These are phyloP conservation scores for Rhyacophila evoluta DNA, from an alignment of 2,888 invertebrate genomes.

Conservation along the genomic window DNA sequence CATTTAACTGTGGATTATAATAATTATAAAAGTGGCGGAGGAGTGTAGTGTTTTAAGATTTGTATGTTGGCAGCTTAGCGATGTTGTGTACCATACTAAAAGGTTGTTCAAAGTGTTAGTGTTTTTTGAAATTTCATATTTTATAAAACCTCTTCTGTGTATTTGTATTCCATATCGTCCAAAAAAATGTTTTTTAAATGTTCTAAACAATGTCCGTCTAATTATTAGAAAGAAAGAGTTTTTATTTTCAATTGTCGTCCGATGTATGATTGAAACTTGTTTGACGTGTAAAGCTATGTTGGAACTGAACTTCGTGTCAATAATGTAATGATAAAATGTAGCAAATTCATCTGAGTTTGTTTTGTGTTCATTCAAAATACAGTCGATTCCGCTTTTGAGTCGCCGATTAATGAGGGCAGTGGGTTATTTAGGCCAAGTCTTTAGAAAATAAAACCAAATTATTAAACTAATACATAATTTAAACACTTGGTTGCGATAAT, in stretches of 20 bases:
- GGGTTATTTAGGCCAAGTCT: too few species aligned
- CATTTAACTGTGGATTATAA: slow-evolving; percentile 4
- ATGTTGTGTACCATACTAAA: slow-evolving; percentile 37
- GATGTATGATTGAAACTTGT: neutral
- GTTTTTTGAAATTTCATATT: slow-evolving; percentile 51
- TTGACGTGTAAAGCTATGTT: too few species aligned
- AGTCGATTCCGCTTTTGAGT: too few species aligned
- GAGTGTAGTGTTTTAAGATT: neutral
- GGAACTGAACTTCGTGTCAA: too few species aligned
- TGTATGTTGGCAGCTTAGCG: slow-evolving; percentile 36
- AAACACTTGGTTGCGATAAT: too few species aligned
- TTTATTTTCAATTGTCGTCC: neutral
- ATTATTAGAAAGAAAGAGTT: neutral
- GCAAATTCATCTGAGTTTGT: too few species aligned
- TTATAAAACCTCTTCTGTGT: slow-evolving; percentile 37
- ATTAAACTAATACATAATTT: too few species aligned
- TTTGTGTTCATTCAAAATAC: too few species aligned
- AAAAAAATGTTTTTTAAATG: slow-evolving; percentile 48
- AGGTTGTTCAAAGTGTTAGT: slow-evolving; percentile 47
- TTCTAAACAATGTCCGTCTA: slow-evolving; percentile 54
- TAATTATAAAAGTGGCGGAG: neutral
- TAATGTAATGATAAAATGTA: too few species aligned
- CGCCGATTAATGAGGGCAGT: too few species aligned
- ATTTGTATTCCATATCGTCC: slow-evolving; percentile 50
- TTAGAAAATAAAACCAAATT: too few species aligned